Base-by-base conservation (phyloP, 1,140 invertebrate genomes). In the Plutomurus gul region DNA sequence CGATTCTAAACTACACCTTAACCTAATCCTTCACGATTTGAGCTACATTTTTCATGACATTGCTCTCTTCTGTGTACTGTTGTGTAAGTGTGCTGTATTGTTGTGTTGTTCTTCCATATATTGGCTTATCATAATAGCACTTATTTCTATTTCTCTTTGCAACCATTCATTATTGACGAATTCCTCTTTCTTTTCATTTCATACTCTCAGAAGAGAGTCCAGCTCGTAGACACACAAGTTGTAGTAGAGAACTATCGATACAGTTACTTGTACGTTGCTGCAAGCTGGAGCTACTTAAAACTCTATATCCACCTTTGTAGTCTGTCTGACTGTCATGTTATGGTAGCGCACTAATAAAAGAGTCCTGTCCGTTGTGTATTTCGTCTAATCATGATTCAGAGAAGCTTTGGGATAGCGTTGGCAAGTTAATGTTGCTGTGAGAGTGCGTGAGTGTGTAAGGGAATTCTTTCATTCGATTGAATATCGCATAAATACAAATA, bases 1-100 rank as follows among this genome's bases (percentile, higher is more conserved):
- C 56, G 16, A 65, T 30, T 65, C n/a, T 33, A 65, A 65, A 33
- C 22, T 36, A 65, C 56, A 65, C 56, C 56, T 65, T 65, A 65
- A n/a, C 25, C 22, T 65, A 65, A 65, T 65, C 56, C 18, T 33
- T 65, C 56, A 33, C 27, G 56, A 65, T 65, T 60, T 33, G 56
- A 65, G 27, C 56, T 65, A 33, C 56, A 65, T 65, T 65, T 65
- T 65, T 65, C 56, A 65, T 65, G 56, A 65, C 56, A 30, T 65
- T 33, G 56, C 56, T 33, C 27, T 33, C 27, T 33, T 51, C 25
- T 51, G 18, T 33, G 36, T 30, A 65, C 56, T 33, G 20, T 25
- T 36, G 4, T 36, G 20, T 65, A 11, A 6, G 25, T n/a, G n/a
- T n/a, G n/a, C n/a, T n/a, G n/a, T n/a, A n/a, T n/a, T n/a, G n/a